Percentiles rank a stretch among this genome's conserved stretches.
Evolutionary conservation across 1,140 invertebrate species (phyloP).

Genomic region (Danaus melanippus): DNA sequence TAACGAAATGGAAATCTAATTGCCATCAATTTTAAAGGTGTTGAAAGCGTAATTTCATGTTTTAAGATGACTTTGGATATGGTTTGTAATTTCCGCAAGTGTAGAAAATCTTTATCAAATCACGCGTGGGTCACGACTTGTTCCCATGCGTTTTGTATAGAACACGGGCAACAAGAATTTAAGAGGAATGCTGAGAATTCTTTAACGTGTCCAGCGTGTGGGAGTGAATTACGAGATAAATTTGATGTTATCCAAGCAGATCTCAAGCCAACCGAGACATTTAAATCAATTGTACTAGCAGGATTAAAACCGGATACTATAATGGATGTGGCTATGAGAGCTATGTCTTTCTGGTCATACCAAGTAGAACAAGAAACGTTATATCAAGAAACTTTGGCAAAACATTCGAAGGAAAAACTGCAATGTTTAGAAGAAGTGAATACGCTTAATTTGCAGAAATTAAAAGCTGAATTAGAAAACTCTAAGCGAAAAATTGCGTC

Average conservation of each 20-base stretch:
- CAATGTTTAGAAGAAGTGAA: constrained; percentile 64
- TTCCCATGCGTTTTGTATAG: constrained; percentile 71
- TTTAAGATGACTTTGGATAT: constrained; percentile 53
- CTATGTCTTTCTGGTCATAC: constrained; percentile 72
- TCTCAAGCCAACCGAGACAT: constrained; percentile 66
- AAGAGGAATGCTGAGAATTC: constrained; percentile 57
- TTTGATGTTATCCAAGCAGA: constrained; percentile 72
- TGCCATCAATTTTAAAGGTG: neutral
- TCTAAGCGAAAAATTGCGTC: constrained; percentile 61
- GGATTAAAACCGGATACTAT: constrained; percentile 69
- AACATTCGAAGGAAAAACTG: constrained; percentile 60
- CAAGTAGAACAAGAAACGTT: constrained; percentile 69
- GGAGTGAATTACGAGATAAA: constrained; percentile 63
- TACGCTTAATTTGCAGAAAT: constrained; percentile 55
- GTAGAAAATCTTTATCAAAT: constrained; percentile 60
- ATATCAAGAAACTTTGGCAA: constrained; percentile 63
- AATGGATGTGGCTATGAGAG: constrained; percentile 70
- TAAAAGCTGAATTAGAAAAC: constrained; percentile 62
- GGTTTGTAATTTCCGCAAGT: constrained; percentile 71
- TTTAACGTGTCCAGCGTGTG: constrained; percentile 67
- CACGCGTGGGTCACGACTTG: constrained; percentile 73
- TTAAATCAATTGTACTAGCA: constrained; percentile 69
- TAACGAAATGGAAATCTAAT: neutral
- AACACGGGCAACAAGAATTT: constrained; percentile 69
- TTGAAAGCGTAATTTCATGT: neutral